These are phyloP conservation scores for Ophion ellenae DNA, from an alignment of 2,888 invertebrate genomes.

Conservation along the genomic window DNA sequence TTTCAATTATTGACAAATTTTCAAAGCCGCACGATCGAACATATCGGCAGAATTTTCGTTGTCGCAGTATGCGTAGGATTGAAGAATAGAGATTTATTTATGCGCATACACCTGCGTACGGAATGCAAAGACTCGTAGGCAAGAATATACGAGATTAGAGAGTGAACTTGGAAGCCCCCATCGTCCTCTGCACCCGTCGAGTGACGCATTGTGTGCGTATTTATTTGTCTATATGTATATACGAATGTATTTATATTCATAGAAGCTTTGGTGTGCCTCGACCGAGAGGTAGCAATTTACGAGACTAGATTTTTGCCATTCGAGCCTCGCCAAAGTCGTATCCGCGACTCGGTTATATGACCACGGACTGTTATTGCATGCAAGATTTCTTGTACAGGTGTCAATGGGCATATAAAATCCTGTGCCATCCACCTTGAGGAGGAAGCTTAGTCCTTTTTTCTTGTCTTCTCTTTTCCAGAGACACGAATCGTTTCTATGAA, in stretches of 20 bases:
- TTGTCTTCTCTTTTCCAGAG: not conserved
- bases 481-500: constrained; percentile 1
- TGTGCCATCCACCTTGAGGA: constrained; percentile 15
- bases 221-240: not conserved
- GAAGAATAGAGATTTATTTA: not conserved
- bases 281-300: constrained; percentile 68
- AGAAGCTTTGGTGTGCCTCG: constrained; percentile 18
- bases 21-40: not conserved
- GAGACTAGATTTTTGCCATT: constrained; percentile 64
- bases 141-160: constrained; percentile 52
- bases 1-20: not conserved
- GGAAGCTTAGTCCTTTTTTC: not conserved
- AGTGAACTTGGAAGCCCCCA: constrained; percentile 54
- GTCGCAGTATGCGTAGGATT: not conserved
- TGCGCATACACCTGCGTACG: constrained; percentile 14
- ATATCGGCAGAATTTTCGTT: not conserved
- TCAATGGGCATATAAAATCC: constrained; percentile 49
- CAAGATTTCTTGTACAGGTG: constrained; percentile 41
- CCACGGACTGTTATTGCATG: constrained; percentile 50
- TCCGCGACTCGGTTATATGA: constrained; percentile 50
- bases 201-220: constrained; percentile 18
- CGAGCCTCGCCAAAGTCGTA: constrained; percentile 34
- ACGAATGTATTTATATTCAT: constrained; percentile 17
- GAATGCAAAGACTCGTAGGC: constrained; percentile 16
- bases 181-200: constrained; percentile 39